Evolutionary conservation across 2,113 vertebrate genomes (phyloP).

Genomic region (Caloenas nicobarica): DNA sequence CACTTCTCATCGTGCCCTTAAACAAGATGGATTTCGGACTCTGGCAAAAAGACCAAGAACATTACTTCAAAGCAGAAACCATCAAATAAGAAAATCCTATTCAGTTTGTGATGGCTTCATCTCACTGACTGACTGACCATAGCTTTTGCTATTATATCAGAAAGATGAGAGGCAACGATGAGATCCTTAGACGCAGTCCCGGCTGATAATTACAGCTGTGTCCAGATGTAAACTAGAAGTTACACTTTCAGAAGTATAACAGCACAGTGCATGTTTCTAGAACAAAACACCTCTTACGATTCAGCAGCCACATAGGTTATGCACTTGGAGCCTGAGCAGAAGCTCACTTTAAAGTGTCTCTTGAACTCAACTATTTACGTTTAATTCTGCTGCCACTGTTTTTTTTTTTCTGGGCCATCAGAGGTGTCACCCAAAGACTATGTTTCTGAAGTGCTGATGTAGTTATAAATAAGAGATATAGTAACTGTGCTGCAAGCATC

Average conservation of each 20-base stretch:
- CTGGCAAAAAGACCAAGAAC: neutral
- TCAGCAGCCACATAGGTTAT: neutral
- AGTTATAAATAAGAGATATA: neutral
- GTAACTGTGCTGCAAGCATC: neutral
- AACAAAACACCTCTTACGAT: neutral
- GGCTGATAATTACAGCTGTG: neutral
- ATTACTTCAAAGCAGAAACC: neutral
- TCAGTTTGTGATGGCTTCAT: neutral
- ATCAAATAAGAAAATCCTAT: neutral
- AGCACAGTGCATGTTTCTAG: neutral
- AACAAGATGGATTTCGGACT: neutral
- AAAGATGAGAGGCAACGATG: neutral
- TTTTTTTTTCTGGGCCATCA: neutral
- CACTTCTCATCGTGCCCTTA: neutral
- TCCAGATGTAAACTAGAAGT: neutral
- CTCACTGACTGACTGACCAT: neutral
- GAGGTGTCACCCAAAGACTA: neutral
- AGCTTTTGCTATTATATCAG: neutral
- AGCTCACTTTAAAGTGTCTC: neutral
- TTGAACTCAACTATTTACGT: neutral
- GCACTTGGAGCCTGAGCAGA: neutral
- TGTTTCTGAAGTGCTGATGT: neutral
- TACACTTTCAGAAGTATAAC: neutral
- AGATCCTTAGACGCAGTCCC: neutral
- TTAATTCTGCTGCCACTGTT: neutral